Conservation (phyloP, 2,113 vertebrate species). For the Hippocampus mohnikei region DNA sequence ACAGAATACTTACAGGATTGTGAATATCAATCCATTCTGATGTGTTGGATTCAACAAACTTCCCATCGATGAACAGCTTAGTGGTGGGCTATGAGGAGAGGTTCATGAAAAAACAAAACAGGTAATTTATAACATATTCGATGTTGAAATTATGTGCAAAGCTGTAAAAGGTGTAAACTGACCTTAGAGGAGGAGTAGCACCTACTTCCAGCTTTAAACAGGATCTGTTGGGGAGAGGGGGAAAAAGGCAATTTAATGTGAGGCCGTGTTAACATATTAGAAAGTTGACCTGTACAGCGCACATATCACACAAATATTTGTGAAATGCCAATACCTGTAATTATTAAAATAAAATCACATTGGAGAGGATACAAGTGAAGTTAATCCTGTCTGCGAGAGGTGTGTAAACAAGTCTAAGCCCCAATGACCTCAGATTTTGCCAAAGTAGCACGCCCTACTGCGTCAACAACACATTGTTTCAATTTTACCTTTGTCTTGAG, state of each 20-base stretch:
- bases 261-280: background rate
- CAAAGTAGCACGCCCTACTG: slow-evolving; percentile 11
- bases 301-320: slow-evolving; percentile 34
- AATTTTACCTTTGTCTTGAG: slow-evolving; percentile 63
- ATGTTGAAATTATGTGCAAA: background rate
- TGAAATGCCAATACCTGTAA: background rate
- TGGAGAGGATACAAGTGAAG: slow-evolving; percentile 28
- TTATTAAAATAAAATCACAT: background rate
- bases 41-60: slow-evolving; percentile 91
- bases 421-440: slow-evolving; percentile 16
- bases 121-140: background rate
- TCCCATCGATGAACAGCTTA: slow-evolving; percentile 95
- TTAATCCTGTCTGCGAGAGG: background rate
- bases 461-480: background rate
- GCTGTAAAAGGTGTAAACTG: slow-evolving; percentile 22
- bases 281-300: background rate
- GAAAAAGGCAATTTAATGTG: background rate
- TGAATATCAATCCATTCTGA: slow-evolving; percentile 93
- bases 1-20: slow-evolving; percentile 83
- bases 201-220: slow-evolving; percentile 47
- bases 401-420: slow-evolving; percentile 3
- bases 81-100: slow-evolving; percentile 78
- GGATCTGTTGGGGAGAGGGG: slow-evolving; percentile 44
- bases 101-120: background rate
- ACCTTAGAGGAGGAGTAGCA: slow-evolving; percentile 71